phyloP scores from a whole-genome alignment of 2,888 invertebrate species.

The Conus canariensis region DNA sequence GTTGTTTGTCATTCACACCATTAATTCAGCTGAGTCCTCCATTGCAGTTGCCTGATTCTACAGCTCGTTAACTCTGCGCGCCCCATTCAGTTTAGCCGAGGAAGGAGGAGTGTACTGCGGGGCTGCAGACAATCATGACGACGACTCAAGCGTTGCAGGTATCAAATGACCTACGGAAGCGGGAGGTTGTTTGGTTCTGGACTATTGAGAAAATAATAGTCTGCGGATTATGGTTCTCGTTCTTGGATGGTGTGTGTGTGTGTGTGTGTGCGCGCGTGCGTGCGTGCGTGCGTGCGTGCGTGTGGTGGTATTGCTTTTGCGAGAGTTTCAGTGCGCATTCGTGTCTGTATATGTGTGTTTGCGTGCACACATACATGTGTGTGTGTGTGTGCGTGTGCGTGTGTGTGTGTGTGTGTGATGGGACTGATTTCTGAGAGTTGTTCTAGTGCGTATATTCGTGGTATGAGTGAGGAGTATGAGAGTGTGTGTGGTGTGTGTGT shows the following conservation, averaged over 20 bases:
- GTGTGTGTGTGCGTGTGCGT: not conserved
- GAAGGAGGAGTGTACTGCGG: not conserved
- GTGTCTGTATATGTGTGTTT: not conserved
- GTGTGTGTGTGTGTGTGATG: not conserved
- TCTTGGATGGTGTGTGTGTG: too few relatives aligned
- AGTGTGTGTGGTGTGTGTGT: conserved; percentile 11
- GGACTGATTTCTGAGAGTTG: not conserved
- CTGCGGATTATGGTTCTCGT: too few relatives aligned
- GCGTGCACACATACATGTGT: not conserved
- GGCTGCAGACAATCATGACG: not conserved
- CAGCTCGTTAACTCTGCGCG: not conserved
- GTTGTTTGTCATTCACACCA: not conserved
- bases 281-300: too few relatives aligned
- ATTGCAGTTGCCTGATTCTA: not conserved
- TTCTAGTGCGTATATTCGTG: not conserved
- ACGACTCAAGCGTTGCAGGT: conserved; percentile 31
- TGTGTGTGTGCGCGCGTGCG: too few relatives aligned
- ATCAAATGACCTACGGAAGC: too few relatives aligned
- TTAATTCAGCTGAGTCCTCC: not conserved
- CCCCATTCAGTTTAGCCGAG: not conserved
- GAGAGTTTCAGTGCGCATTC: not conserved
- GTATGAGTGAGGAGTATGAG: not conserved
- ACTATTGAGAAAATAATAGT: not conserved
- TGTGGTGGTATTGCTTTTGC: too few relatives aligned
- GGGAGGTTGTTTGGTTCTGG: not conserved